These are phyloP conservation scores for Peromyscus maniculatus DNA, from an alignment of 2,113 vertebrate species.

Conservation along the genomic window DNA sequence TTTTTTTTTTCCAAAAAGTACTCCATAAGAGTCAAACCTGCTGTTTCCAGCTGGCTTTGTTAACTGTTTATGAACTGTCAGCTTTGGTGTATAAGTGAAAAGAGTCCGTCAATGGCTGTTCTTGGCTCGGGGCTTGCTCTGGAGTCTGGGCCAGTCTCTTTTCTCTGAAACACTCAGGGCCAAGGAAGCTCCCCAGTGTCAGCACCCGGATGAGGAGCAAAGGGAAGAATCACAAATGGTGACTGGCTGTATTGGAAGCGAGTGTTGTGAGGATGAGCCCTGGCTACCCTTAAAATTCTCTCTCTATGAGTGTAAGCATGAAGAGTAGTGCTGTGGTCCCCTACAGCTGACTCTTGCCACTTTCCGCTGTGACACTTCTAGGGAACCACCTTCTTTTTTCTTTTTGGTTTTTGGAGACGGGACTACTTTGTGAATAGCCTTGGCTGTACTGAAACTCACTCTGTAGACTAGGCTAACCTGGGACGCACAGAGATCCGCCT, in stretches of 20 bases:
- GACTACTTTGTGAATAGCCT: not conserved
- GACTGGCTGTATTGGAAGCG: not conserved
- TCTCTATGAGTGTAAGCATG: not conserved
- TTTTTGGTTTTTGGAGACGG: not conserved
- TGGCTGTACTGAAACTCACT: not conserved
- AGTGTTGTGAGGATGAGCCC: not conserved
- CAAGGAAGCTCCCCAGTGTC: not conserved
- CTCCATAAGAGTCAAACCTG: not conserved
- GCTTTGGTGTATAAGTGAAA: not conserved
- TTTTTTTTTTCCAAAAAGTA: not conserved
- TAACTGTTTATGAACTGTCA: slow-evolving; percentile 23
- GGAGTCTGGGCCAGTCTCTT: not conserved
- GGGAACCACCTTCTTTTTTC: not conserved
- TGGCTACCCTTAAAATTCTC: not conserved
- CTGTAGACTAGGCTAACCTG: not conserved
- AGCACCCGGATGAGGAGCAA: not conserved
- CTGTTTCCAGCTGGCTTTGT: not conserved
- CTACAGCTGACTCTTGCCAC: not conserved
- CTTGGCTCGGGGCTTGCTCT: not conserved
- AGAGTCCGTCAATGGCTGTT: not conserved
- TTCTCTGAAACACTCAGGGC: not conserved
- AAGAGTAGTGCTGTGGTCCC: not conserved
- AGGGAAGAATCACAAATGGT: not conserved
- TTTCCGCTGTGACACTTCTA: not conserved
- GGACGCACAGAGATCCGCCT: not conserved